A percentile compares a stretch with the other conserved stretches of the same genome.
These are phyloP conservation scores for Drosophila mettleri DNA, from an alignment of 2,888 invertebrate genomes.

Conservation along the genomic window DNA sequence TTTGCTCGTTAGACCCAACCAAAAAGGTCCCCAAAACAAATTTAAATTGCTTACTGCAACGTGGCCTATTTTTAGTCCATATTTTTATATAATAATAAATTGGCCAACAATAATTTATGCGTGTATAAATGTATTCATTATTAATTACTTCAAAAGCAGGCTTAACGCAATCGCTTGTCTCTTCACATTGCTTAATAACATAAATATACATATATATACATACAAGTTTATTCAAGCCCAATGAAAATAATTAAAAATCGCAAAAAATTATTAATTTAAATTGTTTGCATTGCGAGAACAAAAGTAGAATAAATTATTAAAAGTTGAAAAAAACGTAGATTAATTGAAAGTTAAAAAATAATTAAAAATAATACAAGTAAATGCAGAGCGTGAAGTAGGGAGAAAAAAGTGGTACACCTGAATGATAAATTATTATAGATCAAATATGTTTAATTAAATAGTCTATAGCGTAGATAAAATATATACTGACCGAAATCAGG, in stretches of 20 bases:
- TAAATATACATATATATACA: background rate
- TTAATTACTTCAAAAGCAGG: conserved; percentile 25
- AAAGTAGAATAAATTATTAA: background rate
- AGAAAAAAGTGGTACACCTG: too few species aligned
- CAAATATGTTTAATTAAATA: too few species aligned
- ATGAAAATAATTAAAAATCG: conserved; percentile 21
- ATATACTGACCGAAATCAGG: too few species aligned
- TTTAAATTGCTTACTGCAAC: conserved; percentile 8
- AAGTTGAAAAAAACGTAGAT: background rate
- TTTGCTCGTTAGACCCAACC: background rate
- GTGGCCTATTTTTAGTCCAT: conserved; percentile 1
- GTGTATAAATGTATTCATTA: conserved; percentile 4
- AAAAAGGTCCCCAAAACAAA: background rate
- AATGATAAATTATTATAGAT: too few species aligned
- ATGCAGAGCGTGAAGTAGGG: background rate
- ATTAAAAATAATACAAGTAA: background rate
- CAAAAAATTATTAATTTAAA: conserved; percentile 25
- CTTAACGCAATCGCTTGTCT: conserved; percentile 1
- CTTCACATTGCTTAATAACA: conserved; percentile 5
- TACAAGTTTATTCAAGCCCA: conserved; percentile 54
- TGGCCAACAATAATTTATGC: conserved; percentile 42
- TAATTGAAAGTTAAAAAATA: conserved; percentile 2
- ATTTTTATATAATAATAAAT: conserved; percentile 10
- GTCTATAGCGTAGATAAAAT: too few species aligned
- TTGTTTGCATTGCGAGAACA: conserved; percentile 11